Base-by-base conservation (phyloP, 2,797 vertebrate species). In the Enteromius anoplus region DNA sequence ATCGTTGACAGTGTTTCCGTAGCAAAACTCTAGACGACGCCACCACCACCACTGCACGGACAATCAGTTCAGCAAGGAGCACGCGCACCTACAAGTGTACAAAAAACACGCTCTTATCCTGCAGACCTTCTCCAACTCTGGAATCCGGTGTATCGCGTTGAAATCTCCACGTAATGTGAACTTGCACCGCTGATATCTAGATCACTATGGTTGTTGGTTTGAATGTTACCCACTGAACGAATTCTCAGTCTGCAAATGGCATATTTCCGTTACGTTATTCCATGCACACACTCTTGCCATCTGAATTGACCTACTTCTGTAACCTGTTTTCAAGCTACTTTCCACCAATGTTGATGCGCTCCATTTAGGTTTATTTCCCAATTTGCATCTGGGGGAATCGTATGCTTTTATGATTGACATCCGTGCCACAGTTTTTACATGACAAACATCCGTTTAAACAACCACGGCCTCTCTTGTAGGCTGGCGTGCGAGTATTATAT, bases 1-100 rank as follows among this genome's bases (percentile, higher is more conserved):
- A 93, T 93, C 84, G 88, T 66, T 89, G 87, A 85, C 84, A 85
- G 83, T 93, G 88, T 91, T 90, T 92, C 88, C 90, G 88, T 89
- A 88, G 86, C 87, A 86, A 88, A 88, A 78, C 45, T 88, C 81
- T 76, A 79, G 49, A 78, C 34, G 34, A 75, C 34, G 19, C 34
- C 73, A 34, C 75, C 64, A 29, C 37, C 37, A 69, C 80, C 75
- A 71, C 79, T 47, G 76, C 85, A 84, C 58, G 71, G 84, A 84
- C 86, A 84, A 86, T 86, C 82, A 84, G 85, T 82, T 85, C 71
- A 75, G 76, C 70, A 71, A 73, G 76, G 76, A 78, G 49, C 64
- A 29, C 17, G 0, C 3, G 32, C 40, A 42, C 45, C 15, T 10
- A 68, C 10, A 78, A 26, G 2, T 17, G 21, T 47, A 69, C 51